Conservation (phyloP, 2,888 invertebrate genomes). For the Epinotia nisella region DNA sequence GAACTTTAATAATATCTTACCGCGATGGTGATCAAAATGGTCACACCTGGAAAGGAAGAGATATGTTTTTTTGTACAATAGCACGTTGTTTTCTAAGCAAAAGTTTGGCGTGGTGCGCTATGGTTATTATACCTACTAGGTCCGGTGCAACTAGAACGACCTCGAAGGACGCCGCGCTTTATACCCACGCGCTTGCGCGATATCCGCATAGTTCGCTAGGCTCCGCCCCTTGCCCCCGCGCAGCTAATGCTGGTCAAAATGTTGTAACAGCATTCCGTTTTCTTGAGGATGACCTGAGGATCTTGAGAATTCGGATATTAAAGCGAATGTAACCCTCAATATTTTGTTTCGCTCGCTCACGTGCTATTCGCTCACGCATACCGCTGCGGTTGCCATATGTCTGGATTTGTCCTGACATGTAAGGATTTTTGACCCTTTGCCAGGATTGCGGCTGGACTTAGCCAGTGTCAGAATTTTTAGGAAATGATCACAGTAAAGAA, state of each 20-base stretch:
- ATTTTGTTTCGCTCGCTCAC: no score
- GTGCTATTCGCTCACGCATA: no score
- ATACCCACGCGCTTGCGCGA: constrained; percentile 66
- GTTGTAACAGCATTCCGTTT: constrained; percentile 8
- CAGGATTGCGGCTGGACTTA: no score
- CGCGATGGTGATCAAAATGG: background rate
- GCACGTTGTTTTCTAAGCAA: constrained; percentile 2
- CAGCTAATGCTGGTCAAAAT: constrained; percentile 49
- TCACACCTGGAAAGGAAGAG: background rate
- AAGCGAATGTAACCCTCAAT: background rate
- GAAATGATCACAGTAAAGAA: no score
- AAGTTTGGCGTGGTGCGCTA: constrained; percentile 5
- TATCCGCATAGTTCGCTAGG: constrained; percentile 77
- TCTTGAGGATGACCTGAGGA: background rate
- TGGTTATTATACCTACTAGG: constrained; percentile 25
- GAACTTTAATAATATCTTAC: no score
- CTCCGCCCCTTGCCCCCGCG: constrained; percentile 56
- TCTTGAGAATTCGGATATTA: no score
- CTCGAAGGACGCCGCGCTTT: constrained; percentile 70
- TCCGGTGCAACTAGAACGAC: constrained; percentile 68
- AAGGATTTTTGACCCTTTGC: no score
- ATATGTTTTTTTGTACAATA: no score
- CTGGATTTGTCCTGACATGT: no score
- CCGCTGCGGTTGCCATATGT: no score
- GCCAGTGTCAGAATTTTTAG: no score